Conservation (phyloP, 2,888 invertebrate species). For the Xestobium rufovillosum region DNA sequence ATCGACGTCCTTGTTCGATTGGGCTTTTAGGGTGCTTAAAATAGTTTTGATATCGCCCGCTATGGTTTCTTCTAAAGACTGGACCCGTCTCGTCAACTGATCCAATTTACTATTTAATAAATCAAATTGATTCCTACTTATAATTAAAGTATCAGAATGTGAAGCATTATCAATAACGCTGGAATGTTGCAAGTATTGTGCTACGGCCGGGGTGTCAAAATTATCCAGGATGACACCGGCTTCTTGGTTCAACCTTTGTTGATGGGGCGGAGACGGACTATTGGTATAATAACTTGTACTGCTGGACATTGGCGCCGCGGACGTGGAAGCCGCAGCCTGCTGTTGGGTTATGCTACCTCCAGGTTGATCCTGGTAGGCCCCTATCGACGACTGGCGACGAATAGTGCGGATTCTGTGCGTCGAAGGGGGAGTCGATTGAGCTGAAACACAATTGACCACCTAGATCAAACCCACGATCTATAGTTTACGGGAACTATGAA, state of each 20-base stretch:
- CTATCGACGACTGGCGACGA: constrained; percentile 55
- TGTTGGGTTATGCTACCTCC: constrained; percentile 26
- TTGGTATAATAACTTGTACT: constrained; percentile 54
- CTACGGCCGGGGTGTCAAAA: constrained; percentile 15
- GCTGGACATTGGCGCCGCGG: constrained; percentile 38
- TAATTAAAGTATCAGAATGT: constrained; percentile 39
- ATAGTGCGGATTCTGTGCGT: constrained; percentile 53
- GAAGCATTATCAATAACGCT: constrained; percentile 32
- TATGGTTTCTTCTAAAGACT: constrained; percentile 64
- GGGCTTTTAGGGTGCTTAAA: constrained; percentile 39
- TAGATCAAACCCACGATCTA: constrained; percentile 5
- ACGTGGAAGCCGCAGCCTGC: constrained; percentile 18
- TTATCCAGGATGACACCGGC: constrained; percentile 5
- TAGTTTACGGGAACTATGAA: too few relatives aligned
- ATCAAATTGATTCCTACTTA: constrained; percentile 42
- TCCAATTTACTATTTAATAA: constrained; percentile 60
- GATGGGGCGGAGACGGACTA: constrained; percentile 54
- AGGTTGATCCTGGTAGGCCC: constrained; percentile 51
- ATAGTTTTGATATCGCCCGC: constrained; percentile 68
- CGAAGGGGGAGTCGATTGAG: constrained; percentile 55
- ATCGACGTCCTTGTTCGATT: neutral
- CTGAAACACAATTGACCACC: constrained; percentile 41
- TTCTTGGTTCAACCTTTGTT: neutral
- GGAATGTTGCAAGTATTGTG: constrained; percentile 34
- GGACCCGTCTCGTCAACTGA: constrained; percentile 60